These are phyloP conservation scores for Pyrochroa serraticornis DNA, from an alignment of 2,888 invertebrate species.

Conservation along the genomic window DNA sequence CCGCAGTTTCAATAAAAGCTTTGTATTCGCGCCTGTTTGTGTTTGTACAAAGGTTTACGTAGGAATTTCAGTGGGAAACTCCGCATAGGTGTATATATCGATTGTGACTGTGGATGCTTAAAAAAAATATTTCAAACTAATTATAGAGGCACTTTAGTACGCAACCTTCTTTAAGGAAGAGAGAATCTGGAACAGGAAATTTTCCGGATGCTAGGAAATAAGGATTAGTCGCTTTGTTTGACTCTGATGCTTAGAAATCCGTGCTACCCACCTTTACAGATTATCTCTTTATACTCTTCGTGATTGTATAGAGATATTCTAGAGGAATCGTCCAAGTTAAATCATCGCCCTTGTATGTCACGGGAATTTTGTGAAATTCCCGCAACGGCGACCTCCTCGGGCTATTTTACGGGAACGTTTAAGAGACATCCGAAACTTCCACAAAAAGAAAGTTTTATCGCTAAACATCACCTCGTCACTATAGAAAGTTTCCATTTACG, in stretches of 20 bases:
- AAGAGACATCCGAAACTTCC: no score
- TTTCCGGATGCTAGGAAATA: slow-evolving; percentile 25
- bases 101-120: no score
- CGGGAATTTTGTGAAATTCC: no score
- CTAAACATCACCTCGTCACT: no score
- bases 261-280: slow-evolving; percentile 9
- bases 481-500: no score
- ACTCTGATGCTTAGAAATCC: slow-evolving; percentile 9
- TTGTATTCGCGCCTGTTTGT: slow-evolving; percentile 12
- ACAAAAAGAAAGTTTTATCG: no score
- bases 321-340: neutral
- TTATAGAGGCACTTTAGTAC: neutral
- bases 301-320: slow-evolving; percentile 14
- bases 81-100: neutral
- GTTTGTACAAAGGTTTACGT: slow-evolving; percentile 25
- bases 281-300: slow-evolving; percentile 17
- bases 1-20: slow-evolving; percentile 28
- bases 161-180: slow-evolving; percentile 11
- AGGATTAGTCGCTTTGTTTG: slow-evolving; percentile 25
- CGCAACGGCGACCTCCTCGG: no score
- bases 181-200: slow-evolving; percentile 19
- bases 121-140: no score
- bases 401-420: no score
- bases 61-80: slow-evolving; percentile 14
- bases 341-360: neutral